Base-by-base conservation (phyloP, 2,888 invertebrate species). In the Physocephala rufipes region DNA sequence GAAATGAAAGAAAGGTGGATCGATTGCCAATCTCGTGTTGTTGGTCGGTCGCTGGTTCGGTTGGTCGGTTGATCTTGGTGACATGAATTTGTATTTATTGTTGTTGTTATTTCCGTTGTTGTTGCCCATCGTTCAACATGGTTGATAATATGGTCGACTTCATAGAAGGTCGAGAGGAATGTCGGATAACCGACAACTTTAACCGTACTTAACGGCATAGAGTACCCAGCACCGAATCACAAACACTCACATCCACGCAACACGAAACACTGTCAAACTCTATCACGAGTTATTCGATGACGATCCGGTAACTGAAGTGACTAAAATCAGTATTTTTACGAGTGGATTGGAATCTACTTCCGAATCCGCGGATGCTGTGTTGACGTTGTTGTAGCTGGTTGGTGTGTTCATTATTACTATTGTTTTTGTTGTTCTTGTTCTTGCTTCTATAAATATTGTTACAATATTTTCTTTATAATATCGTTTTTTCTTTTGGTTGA, bases 281-380 rank as follows among this genome's bases (percentile, higher is more conserved):
- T 36, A 36, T 36, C 9, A 36, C 36, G 36, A 36, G 36, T 36
- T 36, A n/a, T 49, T 9, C 21, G 53, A 9, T 53, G n/a, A 53
- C 53, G n/a, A n/a, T n/a, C n/a, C n/a, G 24, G 47, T 3, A 45
- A 28, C 7, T 55, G 43, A 36, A 69, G 67, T 67, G 21, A 59
- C 66, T 66, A 21, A 71, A 71, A 71, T 71, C 71, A 51, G 66
- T 66, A 66, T 51, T 66, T 71, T 71, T 66, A 71, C 62, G 71
- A 71, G 59, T 28, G 49, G 51, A 62, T 21, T 36, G 55, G 43
- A 53, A 9, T 36, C 36, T 36, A 9, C 36, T 36, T 36, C 36
- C 9, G 63, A 28, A 19, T 13, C 16, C 24, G 7, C 5, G 24
- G 36, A n/a, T 12, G 28, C 28, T 55, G 36, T 67, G 26, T 53